Base-by-base conservation (phyloP, 2,113 vertebrate genomes). In the Marcusenius ussheri region DNA sequence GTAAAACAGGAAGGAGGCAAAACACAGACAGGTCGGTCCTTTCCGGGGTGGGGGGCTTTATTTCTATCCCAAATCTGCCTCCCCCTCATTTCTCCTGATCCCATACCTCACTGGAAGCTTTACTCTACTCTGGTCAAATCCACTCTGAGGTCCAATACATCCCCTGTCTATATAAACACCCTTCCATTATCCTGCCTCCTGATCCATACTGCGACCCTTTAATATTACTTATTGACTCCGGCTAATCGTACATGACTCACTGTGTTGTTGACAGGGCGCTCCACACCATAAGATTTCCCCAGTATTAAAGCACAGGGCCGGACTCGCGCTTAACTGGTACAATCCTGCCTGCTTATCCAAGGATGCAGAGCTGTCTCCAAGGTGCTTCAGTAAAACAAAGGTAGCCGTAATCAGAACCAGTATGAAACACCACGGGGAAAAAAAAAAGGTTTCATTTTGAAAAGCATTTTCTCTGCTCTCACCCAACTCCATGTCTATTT, bases 401-500 rank as follows among this genome's bases (percentile, higher is more conserved):
- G 93, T 91, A 93, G 93, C 94, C 93, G 93, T 94, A 94, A 94
- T 95, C 93, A 94, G 93, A 93, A 94, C 92, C 91, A 92, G 93
- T 74, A 94, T 93, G 93, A 93, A 31, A 51, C 6, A 10, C 21
- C 47, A 94, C 94, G 91, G 95, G 93, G 95, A 93, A 94, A 51
- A 89, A 84, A 87, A 84, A 90, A 62, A 42, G 89, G 46, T 95
- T 94, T 94, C 94, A 95, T 96, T 95, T 95, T 94, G 93, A 94
- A 94, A 94, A 94, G 93, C 94, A 95, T 95, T 95, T 94, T 94
- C 92, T 91, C 93, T 94, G 93, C 92, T 95, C 93, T 91, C 94
- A 94, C 49, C 77, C 50, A 66, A 94, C 94, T 92, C 92, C 92
- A 93, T 93, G 95, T 96, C 95, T 94, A 96, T 96, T 96, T 96